Evolutionary conservation across 2,113 vertebrate species (phyloP), one percentile per base, ranked within the genome.

Genomic region (Scolopax mira): DNA sequence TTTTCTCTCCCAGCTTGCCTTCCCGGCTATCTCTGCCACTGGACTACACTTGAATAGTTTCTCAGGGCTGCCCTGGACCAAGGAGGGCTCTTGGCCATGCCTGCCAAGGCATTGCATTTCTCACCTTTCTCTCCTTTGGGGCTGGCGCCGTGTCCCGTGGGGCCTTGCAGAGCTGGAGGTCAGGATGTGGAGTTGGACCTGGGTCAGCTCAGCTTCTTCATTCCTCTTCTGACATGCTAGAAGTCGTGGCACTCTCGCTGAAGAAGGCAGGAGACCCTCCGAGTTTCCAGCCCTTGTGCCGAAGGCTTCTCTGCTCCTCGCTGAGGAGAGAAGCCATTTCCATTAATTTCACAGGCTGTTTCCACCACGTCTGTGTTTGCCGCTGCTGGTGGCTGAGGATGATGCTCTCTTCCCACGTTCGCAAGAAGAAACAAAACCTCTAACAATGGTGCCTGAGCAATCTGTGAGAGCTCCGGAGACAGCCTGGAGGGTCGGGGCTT

Each of bases 71-170:
- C 31, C 18, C 31, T 23, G 74, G 41, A 7, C 8, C 28, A 41
- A 16, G 31, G 19, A 57, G 19, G 55, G 24, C 37, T 70, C 49
- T 11, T 69, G 64, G 54, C 54, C 35, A 23, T 37, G 52, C 28
- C 28, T 37, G 28, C 33, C 24, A 0, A 0, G 3, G 23, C 28
- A 3, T 1, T 41, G 61, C 37, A 8, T 42, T 72, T 31, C 60
- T 78, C 27, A 13, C 51, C 49, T 78, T 44, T 18, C 24, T 60
- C 21, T 57, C 6, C 67, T 21, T 30, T 5, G 48, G 52, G 27
- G 4, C 17, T 5, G 23, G 33, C 2, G 19, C 42, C 1, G 0
- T 0, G 3, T 60, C 28, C 85, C 0, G 2, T 5, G 30, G 37
- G 15, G 7, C 24, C 18, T 46, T 16, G 17, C 28, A 13, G n/a